A percentile compares a stretch with the other conserved stretches of the same genome.
These are phyloP conservation scores for Drosophila neocordata DNA, from an alignment of 1,140 invertebrate genomes.

Conservation along the genomic window DNA sequence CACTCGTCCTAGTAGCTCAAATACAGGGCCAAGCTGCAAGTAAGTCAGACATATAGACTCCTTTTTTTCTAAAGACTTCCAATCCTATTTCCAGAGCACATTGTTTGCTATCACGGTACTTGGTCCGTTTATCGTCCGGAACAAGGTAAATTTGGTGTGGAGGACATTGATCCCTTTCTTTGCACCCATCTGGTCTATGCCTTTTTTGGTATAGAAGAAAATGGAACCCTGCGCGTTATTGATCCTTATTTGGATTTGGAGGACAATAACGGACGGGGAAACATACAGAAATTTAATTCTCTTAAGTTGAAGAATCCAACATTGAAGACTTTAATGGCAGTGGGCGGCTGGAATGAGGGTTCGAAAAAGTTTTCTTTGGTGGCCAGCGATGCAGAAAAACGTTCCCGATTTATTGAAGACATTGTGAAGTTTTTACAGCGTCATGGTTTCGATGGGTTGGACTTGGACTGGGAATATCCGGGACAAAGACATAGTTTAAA, in stretches of 20 bases:
- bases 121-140: slow-evolving; percentile 89
- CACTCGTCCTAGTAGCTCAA: background rate
- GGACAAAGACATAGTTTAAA: slow-evolving; percentile 85
- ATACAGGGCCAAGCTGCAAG: slow-evolving; percentile 23
- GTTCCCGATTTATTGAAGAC: slow-evolving; percentile 86
- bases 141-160: slow-evolving; percentile 86
- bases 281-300: slow-evolving; percentile 84
- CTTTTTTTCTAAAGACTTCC: background rate
- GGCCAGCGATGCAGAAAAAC: slow-evolving; percentile 83
- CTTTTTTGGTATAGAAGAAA: slow-evolving; percentile 86
- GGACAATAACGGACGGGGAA: slow-evolving; percentile 81
- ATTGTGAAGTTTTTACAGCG: slow-evolving; percentile 85
- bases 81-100: slow-evolving; percentile 81
- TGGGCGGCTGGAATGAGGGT: slow-evolving; percentile 92
- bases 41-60: slow-evolving; percentile 19
- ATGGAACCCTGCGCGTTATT: slow-evolving; percentile 84
- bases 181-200: slow-evolving; percentile 90
- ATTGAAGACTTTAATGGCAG: slow-evolving; percentile 87
- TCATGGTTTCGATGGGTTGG: slow-evolving; percentile 91
- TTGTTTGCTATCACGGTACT: slow-evolving; percentile 89
- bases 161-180: slow-evolving; percentile 87
- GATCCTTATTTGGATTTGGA: slow-evolving; percentile 87
- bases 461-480: slow-evolving; percentile 93
- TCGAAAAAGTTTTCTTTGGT: slow-evolving; percentile 87
- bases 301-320: slow-evolving; percentile 86